phyloP scores from a whole-genome alignment of 1,140 invertebrate species.

The Apis laboriosa region DNA sequence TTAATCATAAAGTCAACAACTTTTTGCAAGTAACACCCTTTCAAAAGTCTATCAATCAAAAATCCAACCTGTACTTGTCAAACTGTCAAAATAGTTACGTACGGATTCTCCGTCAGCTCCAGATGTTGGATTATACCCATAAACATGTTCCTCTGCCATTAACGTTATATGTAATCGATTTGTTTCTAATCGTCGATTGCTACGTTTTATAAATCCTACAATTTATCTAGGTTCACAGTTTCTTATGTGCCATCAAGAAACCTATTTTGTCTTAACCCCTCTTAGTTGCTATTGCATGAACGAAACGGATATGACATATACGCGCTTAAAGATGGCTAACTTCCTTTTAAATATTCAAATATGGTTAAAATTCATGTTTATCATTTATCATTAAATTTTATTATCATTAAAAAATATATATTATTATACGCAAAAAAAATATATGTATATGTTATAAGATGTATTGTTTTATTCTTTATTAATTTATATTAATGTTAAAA shows the following conservation, averaged over 20 bases:
- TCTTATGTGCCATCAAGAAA: slow-evolving; percentile 77
- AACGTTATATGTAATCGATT: slow-evolving; percentile 73
- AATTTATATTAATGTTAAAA: slow-evolving; percentile 6
- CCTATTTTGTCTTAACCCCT: slow-evolving; percentile 77
- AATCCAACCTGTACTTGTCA: slow-evolving; percentile 76
- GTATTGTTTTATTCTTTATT: slow-evolving; percentile 47
- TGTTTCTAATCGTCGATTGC: slow-evolving; percentile 57
- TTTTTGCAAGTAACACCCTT: slow-evolving; percentile 47
- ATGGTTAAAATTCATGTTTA: slow-evolving; percentile 19
- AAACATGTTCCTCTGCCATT: slow-evolving; percentile 81
- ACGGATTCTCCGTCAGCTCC: slow-evolving; percentile 77
- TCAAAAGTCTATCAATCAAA: slow-evolving; percentile 57
- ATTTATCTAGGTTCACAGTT: slow-evolving; percentile 68
- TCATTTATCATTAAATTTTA: no score
- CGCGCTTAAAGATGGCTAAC: slow-evolving; percentile 73
- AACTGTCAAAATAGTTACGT: slow-evolving; percentile 77
- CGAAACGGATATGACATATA: slow-evolving; percentile 75
- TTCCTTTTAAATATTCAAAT: slow-evolving; percentile 66
- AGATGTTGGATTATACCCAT: slow-evolving; percentile 78
- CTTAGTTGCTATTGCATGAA: slow-evolving; percentile 70
- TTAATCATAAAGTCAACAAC: slow-evolving; percentile 33
- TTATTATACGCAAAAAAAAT: slow-evolving; percentile 32
- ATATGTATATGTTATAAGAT: not conserved
- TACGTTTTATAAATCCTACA: slow-evolving; percentile 58
- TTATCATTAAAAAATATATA: slow-evolving; percentile 22